Evolutionary conservation across 2,113 vertebrate genomes (phyloP), one percentile per base, ranked within the genome.

Genomic region (Toxotes jaculatrix): DNA sequence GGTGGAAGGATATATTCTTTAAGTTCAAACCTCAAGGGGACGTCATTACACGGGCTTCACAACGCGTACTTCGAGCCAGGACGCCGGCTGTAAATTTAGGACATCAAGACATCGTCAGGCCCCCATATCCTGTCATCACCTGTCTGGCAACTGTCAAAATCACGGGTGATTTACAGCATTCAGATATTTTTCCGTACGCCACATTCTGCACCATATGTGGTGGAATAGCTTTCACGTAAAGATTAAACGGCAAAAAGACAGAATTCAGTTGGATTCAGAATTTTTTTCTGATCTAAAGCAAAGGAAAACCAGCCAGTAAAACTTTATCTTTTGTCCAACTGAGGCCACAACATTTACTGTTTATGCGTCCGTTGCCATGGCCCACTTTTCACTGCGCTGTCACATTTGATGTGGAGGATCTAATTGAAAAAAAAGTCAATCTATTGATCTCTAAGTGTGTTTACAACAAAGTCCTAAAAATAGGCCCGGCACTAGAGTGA

Each of bases 391-490:
- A 92, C 47, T 53, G 85, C 79, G 93, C 90, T 60, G 92, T 74
- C 84, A 93, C 91, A 94, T 95, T 93, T 96, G 94, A 95, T 92
- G 93, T 67, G 87, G 94, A 93, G 90, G 85, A 86, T 90, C 92
- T 95, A 96, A 97, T 96, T 95, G 95, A 95, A 96, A 95, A 91
- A 88, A 83, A 61, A 90, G 68, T 94, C 86, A 63, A 93, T 96
- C 91, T 74, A 93, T 90, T 75, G 92, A 93, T 91, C 79, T 83
- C 67, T 84, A 69, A 91, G 67, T 78, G 83, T 82, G 90, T 77
- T 85, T 78, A 84, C 88, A 82, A 88, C 85, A 61, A 57, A 68
- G 79, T 14, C 60, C 91, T 88, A 79, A 87, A 92, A 92, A 90
- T 90, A 91, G 79, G 34, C 53, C 5, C 76, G 5, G 57, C 83